Percentiles rank a stretch among this genome's conserved stretches.
Conservation (phyloP, 2,113 vertebrate species). For the Coryphaenoides rupestris region DNA sequence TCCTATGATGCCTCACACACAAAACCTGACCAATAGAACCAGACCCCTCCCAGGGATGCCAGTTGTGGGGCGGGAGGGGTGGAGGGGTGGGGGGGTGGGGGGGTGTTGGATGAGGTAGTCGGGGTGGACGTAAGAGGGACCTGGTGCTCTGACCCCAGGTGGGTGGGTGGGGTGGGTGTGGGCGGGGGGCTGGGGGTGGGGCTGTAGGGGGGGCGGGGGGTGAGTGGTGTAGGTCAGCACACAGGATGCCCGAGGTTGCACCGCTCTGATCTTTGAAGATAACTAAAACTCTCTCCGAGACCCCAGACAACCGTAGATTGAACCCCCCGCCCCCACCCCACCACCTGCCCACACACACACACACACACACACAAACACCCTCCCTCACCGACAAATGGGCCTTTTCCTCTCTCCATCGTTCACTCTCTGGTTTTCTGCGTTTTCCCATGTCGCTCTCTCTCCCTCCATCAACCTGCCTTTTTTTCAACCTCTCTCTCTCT, state of each 20-base stretch:
- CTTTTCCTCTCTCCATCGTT: conserved; percentile 18
- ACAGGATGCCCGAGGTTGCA: conserved; percentile 40
- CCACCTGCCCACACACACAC: not conserved
- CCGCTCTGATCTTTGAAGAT: conserved; percentile 63
- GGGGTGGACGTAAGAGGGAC: conserved; percentile 43
- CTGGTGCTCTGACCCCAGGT: conserved; percentile 63
- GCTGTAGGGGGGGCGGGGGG: too few species aligned
- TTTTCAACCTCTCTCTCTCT: too few species aligned
- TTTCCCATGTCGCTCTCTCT: conserved; percentile 43
- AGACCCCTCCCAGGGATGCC: not conserved
- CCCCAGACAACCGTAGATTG: conserved; percentile 78
- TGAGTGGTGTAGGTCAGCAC: conserved; percentile 33
- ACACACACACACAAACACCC: conserved; percentile 23
- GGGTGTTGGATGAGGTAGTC: not conserved
- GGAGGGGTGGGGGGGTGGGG: not conserved
- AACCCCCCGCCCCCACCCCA: conserved; percentile 54
- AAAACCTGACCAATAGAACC: not conserved
- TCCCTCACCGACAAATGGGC: conserved; percentile 36
- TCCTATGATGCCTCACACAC: too few species aligned
- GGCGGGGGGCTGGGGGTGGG: too few species aligned
- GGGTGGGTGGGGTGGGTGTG: conserved; percentile 36
- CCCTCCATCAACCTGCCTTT: conserved; percentile 9
- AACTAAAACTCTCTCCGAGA: conserved; percentile 58
- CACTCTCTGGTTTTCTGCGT: conserved; percentile 48
- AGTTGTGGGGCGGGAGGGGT: not conserved